A percentile compares a stretch with the other conserved stretches of the same genome.
Conservation (phyloP, 2,113 vertebrate species). For the Passer montanus region DNA sequence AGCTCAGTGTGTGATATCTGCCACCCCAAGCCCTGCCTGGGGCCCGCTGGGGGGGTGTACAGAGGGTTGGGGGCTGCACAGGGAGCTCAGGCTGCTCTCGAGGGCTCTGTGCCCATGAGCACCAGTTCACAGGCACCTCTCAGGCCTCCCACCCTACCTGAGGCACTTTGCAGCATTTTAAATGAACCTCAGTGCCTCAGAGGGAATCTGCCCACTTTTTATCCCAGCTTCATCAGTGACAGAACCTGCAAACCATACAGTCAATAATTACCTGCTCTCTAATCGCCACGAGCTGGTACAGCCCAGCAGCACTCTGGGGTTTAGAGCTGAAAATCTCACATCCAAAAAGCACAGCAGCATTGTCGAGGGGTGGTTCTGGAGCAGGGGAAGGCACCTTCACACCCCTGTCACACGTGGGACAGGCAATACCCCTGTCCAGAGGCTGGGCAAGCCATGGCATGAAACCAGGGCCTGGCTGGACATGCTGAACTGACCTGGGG, state of each 20-base stretch:
- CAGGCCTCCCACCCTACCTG: not conserved
- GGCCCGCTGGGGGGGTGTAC: not conserved
- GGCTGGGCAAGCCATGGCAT: not conserved
- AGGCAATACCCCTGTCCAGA: not conserved
- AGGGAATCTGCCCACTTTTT: not conserved
- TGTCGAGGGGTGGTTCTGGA: not conserved
- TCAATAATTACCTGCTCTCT: not conserved
- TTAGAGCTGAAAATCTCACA: not conserved
- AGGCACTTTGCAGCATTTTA: not conserved
- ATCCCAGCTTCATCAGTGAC: not conserved
- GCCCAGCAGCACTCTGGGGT: not conserved
- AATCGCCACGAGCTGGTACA: rapidly evolving
- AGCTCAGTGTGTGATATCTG: not conserved
- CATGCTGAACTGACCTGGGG: not conserved
- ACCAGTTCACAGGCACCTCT: not conserved
- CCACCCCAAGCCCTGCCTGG: not conserved
- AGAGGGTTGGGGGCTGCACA: not conserved
- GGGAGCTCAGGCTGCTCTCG: not conserved
- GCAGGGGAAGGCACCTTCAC: not conserved
- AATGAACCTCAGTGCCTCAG: not conserved
- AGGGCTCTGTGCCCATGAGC: not conserved
- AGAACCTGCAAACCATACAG: not conserved
- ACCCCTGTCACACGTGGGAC: rapidly evolving
- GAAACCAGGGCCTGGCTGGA: not conserved
- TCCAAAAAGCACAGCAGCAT: not conserved